Percentiles rank a stretch among this genome's conserved stretches.
Conservation (phyloP, 2,797 vertebrate species). For the Oreochromis grahami region DNA sequence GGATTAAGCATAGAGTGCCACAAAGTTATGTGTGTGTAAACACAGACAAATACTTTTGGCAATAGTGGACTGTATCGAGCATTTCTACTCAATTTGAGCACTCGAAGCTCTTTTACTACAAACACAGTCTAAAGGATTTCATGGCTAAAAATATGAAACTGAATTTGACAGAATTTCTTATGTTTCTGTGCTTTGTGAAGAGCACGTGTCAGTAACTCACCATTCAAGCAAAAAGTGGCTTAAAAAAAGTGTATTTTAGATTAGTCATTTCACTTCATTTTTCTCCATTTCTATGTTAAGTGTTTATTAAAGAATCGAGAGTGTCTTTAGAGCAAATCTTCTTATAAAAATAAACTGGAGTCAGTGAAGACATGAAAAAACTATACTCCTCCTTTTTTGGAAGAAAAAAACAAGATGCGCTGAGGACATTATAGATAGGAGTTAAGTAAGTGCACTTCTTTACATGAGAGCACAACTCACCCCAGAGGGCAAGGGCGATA, state of each 20-base stretch:
- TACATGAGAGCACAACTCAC: accelerated
- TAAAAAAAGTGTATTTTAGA: not conserved
- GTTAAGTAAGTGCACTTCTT: accelerated
- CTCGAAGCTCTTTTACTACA: not conserved
- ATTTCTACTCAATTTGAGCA: not conserved
- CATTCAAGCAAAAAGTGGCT: not conserved
- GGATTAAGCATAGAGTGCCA: not conserved
- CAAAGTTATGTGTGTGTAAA: accelerated
- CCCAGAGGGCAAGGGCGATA: accelerated
- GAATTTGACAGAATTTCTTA: accelerated
- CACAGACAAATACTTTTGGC: not conserved
- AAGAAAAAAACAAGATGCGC: accelerated
- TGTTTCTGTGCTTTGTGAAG: not conserved
- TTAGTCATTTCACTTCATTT: not conserved
- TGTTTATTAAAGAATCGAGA: not conserved
- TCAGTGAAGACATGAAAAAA: not conserved
- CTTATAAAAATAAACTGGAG: not conserved
- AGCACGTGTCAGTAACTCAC: not conserved
- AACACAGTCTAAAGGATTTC: not conserved
- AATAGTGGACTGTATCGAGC: not conserved
- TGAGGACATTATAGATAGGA: not conserved
- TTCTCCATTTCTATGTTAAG: not conserved
- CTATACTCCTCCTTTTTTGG: not conserved
- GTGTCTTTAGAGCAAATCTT: not conserved
- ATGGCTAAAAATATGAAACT: not conserved